Evolutionary conservation across 1,140 invertebrate genomes (phyloP).

Genomic region (Drosophila bocqueti): DNA sequence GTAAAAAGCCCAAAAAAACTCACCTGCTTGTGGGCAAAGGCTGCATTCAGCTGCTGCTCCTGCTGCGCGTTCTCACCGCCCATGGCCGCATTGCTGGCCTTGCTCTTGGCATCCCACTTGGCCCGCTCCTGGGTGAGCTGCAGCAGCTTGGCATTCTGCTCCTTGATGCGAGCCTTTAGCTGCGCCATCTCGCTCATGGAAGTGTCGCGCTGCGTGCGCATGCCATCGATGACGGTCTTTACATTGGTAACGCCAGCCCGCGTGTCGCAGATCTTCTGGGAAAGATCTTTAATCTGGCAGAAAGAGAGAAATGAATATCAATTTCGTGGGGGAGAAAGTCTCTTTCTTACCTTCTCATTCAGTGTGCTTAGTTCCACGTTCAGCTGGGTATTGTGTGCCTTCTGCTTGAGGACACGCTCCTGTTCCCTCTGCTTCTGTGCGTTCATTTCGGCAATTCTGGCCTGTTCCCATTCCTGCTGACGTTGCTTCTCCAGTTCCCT

Average conservation of each 20-base stretch:
- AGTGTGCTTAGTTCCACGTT: constrained; percentile 85
- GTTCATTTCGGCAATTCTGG: constrained; percentile 94
- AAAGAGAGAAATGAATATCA: neutral
- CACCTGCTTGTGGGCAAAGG: constrained; percentile 84
- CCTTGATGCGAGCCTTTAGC: constrained; percentile 93
- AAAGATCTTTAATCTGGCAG: constrained; percentile 90
- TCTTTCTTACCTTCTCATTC: constrained; percentile 89
- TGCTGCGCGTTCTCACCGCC: constrained; percentile 64
- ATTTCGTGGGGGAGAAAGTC: no score
- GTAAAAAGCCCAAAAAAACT: neutral
- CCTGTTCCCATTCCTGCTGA: constrained; percentile 98
- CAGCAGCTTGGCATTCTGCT: constrained; percentile 93
- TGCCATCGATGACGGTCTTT: constrained; percentile 98
- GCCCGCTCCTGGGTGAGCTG: constrained; percentile 93
- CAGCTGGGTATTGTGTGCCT: constrained; percentile 95
- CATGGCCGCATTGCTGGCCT: constrained; percentile 46
- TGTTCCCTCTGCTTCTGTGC: constrained; percentile 94
- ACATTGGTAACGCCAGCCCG: constrained; percentile 95
- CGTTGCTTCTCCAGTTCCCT: constrained; percentile 97
- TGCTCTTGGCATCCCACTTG: constrained; percentile 91
- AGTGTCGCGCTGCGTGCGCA: constrained; percentile 95
- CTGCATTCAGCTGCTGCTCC: constrained; percentile 77
- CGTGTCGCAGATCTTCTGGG: constrained; percentile 94
- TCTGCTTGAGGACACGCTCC: constrained; percentile 94
- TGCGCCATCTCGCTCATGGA: constrained; percentile 95